Base-by-base conservation (phyloP, 2,113 vertebrate genomes). In the Tautogolabrus adspersus region DNA sequence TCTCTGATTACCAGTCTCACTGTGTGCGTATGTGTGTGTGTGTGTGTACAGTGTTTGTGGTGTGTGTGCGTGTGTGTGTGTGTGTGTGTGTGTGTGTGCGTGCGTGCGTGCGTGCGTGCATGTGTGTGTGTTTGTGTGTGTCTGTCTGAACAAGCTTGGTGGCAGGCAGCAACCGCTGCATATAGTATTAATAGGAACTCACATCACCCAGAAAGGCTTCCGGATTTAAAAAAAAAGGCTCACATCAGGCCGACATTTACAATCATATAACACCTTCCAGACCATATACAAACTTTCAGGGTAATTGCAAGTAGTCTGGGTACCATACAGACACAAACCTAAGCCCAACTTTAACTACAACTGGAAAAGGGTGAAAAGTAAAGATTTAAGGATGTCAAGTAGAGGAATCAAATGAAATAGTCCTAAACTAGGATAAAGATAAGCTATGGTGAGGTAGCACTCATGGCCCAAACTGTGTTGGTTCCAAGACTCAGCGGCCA, bases 1-100 rank as follows among this genome's bases (percentile, higher is more conserved):
- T 95, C 93, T 96, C 95, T 95, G 91, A 95, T 96, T 95, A 95
- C 95, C 88, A 92, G 5, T 46, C 26, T 58, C 5, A 4, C 13
- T 58, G 7, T 9, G 21, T 49, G 42, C 77, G 90, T 92, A 95
- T 94, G 51, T 56, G 19, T 69, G 37, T 68, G 37, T 62, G 74
- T 37, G 57, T 58, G 60, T 49, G 15, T 58, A 21, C 40, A 67
- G 46, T 37, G 2, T 37, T 4, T 62, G 63, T 63, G 52, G 26
- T 61, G 34, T 82, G 92, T 92, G 93, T 94, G 66, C 47, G 40
- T 76, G 72, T 49, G 26, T 34, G 54, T 95, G 58, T 69, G 34
- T 18, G 19, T 79, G 58, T 34, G 30, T 60, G 52, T 61, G 72
- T 75, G 54, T 61, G 42, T 82, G 91, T 82, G 92, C 92, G 93